Base-by-base conservation (phyloP, 1,140 invertebrate genomes). In the Ptiloglossa arizonensis region DNA sequence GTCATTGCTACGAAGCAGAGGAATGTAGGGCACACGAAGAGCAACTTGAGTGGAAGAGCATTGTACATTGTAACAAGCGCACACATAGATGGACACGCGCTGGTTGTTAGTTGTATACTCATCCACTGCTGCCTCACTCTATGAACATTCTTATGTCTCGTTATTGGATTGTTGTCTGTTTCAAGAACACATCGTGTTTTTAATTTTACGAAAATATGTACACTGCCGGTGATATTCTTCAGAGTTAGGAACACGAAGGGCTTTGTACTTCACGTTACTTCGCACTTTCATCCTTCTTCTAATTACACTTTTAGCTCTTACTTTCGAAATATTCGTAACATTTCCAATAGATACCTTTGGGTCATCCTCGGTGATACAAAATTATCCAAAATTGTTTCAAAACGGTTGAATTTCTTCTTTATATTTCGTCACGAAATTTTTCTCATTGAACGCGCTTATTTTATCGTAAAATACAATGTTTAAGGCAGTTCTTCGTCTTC, bases 21-120 rank as follows among this genome's bases (percentile, higher is more conserved):
- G 11, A 38, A 60, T 60, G 35, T 60, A 22, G 29, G 57, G 32
- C 29, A 60, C 13, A 32, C 8, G 32, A 50, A 50, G 17, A 22
- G 32, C 9, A 50, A 6, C 57, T 60, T 35, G 57, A 60, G 32
- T 38, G 32, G 32, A 60, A 22, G 32, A 22, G 57, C 57, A 60
- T 60, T 60, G 35, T 60, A 38, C 32, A 60, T 19, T 38, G n/a
- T 29, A 38, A 60, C 35, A 38, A 60, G 57, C 57, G 19, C 19
- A 6, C 19, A 19, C 32, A 6, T 60, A 60, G 57, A 6, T 60
- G 38, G 57, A 2, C n/a, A 60, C 57, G 13, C n/a, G 57, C 11
- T 60, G 29, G 8, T n/a, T 11, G 19, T 9, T n/a, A 6, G 46
- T n/a, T n/a, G 19, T n/a, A 50, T 5, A 50, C 19, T 50, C 46